A percentile compares a stretch with the other conserved stretches of the same genome.
These are phyloP conservation scores for Martes flavigula DNA, from an alignment of 2,797 vertebrate genomes.

Conservation along the genomic window DNA sequence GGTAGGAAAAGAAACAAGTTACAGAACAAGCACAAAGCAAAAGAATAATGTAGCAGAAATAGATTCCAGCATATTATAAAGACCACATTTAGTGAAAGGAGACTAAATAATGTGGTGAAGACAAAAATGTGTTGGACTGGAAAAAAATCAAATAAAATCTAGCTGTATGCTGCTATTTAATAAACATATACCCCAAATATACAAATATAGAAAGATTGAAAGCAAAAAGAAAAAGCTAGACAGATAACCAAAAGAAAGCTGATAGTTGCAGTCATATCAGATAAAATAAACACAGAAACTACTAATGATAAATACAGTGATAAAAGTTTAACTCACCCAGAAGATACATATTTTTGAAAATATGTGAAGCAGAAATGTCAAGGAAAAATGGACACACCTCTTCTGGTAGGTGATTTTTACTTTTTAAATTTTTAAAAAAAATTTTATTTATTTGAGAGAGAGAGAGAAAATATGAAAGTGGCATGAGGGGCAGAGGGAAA, in stretches of 20 bases:
- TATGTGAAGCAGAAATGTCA: not conserved
- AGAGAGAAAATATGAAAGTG: not conserved
- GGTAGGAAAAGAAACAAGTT: not conserved
- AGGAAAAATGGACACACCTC: not conserved
- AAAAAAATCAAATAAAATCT: not conserved
- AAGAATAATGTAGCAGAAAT: not conserved
- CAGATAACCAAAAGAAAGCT: not conserved
- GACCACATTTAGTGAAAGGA: not conserved
- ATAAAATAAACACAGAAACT: not conserved
- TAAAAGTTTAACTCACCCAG: not conserved
- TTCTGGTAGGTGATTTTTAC: not conserved
- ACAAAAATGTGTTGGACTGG: not conserved
- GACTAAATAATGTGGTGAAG: not conserved
- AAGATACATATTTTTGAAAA: not conserved
- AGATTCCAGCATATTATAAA: not conserved
- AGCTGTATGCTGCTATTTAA: not conserved
- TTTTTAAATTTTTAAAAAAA: not conserved
- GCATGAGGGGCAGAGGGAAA: not conserved
- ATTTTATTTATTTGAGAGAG: not conserved
- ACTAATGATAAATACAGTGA: not conserved
- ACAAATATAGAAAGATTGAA: not conserved
- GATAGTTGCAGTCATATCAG: not conserved
- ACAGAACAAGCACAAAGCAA: not conserved
- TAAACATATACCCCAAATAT: not conserved
- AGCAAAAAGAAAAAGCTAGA: not conserved